A percentile compares a stretch with the other conserved stretches of the same genome.
Conservation (phyloP, 1,140 invertebrate genomes). For the Dendrolimus punctatus region DNA sequence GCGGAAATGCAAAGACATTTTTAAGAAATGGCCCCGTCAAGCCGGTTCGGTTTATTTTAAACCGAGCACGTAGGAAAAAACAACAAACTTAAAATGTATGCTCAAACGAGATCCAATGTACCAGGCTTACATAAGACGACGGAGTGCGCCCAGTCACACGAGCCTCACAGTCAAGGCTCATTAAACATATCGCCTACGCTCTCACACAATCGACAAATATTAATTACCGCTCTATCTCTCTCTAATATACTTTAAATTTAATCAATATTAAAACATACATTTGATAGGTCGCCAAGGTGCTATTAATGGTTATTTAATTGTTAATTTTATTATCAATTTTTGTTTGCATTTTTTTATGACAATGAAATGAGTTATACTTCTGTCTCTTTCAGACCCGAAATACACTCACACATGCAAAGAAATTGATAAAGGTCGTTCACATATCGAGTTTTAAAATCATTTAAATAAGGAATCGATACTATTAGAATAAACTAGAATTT, state of each 20-base stretch:
- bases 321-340: constrained; percentile 23
- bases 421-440: constrained; percentile 18
- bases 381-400: constrained; percentile 17
- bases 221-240: constrained; percentile 48
- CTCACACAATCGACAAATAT: constrained; percentile 35
- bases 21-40: constrained; percentile 56
- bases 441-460: constrained; percentile 6
- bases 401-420: constrained; percentile 10
- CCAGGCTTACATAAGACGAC: constrained; percentile 50
- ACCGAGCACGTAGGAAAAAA: constrained; percentile 47
- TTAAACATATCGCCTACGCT: constrained; percentile 48
- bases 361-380: constrained; percentile 5
- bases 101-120: constrained; percentile 62
- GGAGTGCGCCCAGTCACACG: constrained; percentile 43
- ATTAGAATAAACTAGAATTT: neutral
- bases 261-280: constrained; percentile 4
- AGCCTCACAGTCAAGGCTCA: constrained; percentile 32
- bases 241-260: constrained; percentile 31
- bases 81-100: constrained; percentile 59
- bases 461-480: constrained; percentile 15
- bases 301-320: constrained; percentile 12
- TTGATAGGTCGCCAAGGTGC: constrained; percentile 11
- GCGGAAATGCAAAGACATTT: constrained; percentile 64
- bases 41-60: constrained; percentile 61
- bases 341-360: constrained; percentile 6